A percentile compares a stretch with the other conserved stretches of the same genome.
Conservation (phyloP, 2,888 invertebrate species). For the Phoenoteleia sp. region DNA sequence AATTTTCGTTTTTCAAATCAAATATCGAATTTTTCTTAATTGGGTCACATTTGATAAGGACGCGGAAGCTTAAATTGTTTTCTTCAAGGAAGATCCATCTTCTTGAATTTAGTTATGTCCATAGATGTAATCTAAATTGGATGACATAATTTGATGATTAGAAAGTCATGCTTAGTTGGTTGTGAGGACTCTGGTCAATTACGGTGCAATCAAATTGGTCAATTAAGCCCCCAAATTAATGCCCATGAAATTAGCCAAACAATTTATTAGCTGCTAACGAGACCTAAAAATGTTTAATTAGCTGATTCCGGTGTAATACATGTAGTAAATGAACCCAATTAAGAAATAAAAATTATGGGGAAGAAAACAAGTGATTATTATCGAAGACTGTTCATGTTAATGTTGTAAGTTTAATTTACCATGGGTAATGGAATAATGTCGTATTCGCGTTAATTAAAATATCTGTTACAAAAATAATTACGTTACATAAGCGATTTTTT, state of each 20-base stretch:
- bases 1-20: too few relatives aligned
- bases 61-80: too few relatives aligned
- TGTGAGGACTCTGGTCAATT: constrained; percentile 34
- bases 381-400: too few relatives aligned
- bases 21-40: too few relatives aligned
- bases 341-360: background rate
- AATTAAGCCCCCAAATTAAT: constrained; percentile 50
- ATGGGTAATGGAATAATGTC: too few relatives aligned
- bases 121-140: constrained; percentile 28
- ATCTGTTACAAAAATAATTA: too few relatives aligned
- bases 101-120: constrained; percentile 4
- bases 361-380: background rate
- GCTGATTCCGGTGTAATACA: constrained; percentile 6
- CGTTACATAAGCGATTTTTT: too few relatives aligned
- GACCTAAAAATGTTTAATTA: constrained; percentile 23
- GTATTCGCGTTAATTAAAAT: too few relatives aligned
- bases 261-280: constrained; percentile 36
- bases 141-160: constrained; percentile 64
- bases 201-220: constrained; percentile 27
- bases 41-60: too few relatives aligned
- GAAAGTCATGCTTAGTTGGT: constrained; percentile 59
- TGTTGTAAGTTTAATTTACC: too few relatives aligned
- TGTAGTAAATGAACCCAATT: constrained; percentile 8
- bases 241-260: constrained; percentile 21
- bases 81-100: background rate